Percentiles rank a stretch among this genome's conserved stretches.
Conservation (phyloP, 2,797 vertebrate genomes). For the Peromyscus attwateri region DNA sequence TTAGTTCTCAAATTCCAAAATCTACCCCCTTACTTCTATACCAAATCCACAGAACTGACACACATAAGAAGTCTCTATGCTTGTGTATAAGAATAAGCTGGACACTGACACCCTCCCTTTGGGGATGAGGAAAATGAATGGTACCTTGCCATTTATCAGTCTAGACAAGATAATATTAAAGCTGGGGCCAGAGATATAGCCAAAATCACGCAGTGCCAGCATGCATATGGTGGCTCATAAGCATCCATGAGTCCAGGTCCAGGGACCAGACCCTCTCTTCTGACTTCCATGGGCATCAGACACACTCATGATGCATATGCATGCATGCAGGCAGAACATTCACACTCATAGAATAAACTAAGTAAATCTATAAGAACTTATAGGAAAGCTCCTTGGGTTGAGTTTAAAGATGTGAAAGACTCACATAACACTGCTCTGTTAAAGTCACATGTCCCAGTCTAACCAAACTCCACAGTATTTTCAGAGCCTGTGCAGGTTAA, state of each 20-base stretch:
- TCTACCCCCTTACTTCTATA: neutral
- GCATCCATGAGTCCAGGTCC: neutral
- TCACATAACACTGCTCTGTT: neutral
- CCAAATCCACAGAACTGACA: neutral
- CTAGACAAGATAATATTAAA: neutral
- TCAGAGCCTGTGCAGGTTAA: neutral
- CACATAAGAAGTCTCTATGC: neutral
- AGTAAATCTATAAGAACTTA: constrained; percentile 6
- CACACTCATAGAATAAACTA: neutral
- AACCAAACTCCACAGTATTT: neutral
- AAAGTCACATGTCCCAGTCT: neutral
- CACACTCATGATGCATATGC: neutral
- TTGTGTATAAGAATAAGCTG: neutral
- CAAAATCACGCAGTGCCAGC: neutral
- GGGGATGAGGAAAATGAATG: neutral
- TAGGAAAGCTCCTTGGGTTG: neutral
- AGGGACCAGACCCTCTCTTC: neutral
- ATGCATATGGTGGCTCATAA: neutral
- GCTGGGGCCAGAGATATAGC: neutral
- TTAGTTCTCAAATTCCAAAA: constrained; percentile 2
- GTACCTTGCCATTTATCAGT: neutral
- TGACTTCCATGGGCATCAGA: neutral
- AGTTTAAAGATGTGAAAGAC: neutral
- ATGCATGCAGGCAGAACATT: too few relatives aligned
- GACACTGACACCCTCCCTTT: neutral